Conservation (phyloP, 2,113 vertebrate species). For the Numida meleagris region DNA sequence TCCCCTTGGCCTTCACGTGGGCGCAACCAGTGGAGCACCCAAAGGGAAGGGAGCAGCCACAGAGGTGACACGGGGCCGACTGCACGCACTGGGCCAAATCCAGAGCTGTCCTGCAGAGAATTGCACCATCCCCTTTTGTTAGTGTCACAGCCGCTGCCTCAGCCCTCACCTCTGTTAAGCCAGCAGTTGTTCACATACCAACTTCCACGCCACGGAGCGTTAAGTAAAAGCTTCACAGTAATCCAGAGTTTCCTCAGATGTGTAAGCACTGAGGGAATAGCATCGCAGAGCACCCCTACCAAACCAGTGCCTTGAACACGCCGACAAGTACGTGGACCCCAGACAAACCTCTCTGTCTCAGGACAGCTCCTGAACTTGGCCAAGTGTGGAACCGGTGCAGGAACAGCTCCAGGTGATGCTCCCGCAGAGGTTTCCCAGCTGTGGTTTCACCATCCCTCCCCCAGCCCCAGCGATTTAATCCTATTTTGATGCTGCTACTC, state of each 20-base stretch:
- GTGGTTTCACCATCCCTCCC: not conserved
- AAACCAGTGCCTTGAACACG: not conserved
- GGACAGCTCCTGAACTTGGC: not conserved
- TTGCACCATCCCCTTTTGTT: not conserved
- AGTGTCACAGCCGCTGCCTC: not conserved
- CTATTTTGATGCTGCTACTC: not conserved
- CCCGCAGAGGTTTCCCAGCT: not conserved
- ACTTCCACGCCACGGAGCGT: not conserved
- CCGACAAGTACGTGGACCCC: fast-evolving
- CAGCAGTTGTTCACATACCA: not conserved
- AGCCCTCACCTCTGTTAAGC: not conserved
- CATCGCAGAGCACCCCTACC: not conserved
- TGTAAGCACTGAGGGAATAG: not conserved
- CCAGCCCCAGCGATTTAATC: not conserved
- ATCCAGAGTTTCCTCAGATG: not conserved
- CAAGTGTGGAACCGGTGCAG: not conserved
- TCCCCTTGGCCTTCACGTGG: too few species aligned
- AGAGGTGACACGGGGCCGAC: not conserved
- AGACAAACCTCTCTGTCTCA: not conserved
- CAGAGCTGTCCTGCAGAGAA: not conserved
- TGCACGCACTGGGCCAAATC: not conserved
- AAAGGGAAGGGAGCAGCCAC: not conserved
- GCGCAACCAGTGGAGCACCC: not conserved
- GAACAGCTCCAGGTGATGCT: not conserved
- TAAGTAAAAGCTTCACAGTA: constrained; percentile 65